Conservation (phyloP, 2,113 vertebrate species). For the Hemichromis elongatus region DNA sequence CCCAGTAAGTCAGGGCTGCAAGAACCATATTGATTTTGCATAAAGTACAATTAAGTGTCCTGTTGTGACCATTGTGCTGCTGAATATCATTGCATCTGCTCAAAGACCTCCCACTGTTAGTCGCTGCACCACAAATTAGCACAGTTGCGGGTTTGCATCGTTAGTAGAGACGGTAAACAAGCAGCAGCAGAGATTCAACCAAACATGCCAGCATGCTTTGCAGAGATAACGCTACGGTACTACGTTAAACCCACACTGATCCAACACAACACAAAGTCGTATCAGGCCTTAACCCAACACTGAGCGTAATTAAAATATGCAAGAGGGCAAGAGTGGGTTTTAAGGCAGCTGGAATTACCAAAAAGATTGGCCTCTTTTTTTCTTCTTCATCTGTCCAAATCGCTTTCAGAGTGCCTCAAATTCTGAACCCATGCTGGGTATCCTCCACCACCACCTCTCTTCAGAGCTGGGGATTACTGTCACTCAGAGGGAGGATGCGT, state of each 20-base stretch:
- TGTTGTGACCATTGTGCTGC: slow-evolving; percentile 33
- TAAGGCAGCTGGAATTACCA: slow-evolving; percentile 45
- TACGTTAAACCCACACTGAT: not conserved
- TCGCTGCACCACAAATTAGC: slow-evolving; percentile 28
- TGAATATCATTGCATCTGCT: slow-evolving; percentile 43
- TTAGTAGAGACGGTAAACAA: not conserved
- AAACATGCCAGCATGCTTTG: not conserved
- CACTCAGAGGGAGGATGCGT: slow-evolving; percentile 21
- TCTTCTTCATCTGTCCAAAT: slow-evolving; percentile 25
- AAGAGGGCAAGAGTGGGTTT: slow-evolving; percentile 6
- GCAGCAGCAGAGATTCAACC: not conserved
- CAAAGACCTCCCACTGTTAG: slow-evolving; percentile 20
- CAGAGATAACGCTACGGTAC: not conserved
- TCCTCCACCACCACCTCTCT: not conserved
- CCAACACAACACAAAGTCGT: not conserved
- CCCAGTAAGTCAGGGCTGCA: not conserved
- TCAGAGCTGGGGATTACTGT: slow-evolving; percentile 56
- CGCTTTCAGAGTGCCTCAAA: slow-evolving; percentile 32
- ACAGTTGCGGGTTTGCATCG: slow-evolving; percentile 2
- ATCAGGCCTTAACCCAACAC: not conserved
- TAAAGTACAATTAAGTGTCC: slow-evolving; percentile 62
- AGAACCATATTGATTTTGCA: slow-evolving; percentile 62
- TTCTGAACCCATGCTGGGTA: slow-evolving; percentile 49
- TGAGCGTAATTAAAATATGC: slow-evolving; percentile 17
- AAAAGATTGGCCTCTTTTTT: slow-evolving; percentile 34